A percentile compares a stretch with the other conserved stretches of the same genome.
Conservation (phyloP, 2,113 vertebrate species). For the Australoheros scitulus region DNA sequence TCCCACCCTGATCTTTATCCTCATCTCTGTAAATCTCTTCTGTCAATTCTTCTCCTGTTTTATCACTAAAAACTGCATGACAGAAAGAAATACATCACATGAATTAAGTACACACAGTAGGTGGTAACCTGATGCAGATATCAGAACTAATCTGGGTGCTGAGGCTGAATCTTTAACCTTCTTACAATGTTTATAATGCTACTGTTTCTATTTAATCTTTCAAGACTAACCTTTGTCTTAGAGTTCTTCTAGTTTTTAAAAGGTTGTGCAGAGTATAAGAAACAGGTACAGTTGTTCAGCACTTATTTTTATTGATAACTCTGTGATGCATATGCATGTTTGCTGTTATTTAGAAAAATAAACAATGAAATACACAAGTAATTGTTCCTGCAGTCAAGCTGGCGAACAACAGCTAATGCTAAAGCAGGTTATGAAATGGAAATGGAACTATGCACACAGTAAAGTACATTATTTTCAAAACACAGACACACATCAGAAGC, state of each 20-base stretch:
- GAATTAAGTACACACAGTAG: too few relatives aligned
- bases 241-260: neutral
- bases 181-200: neutral
- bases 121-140: too few relatives aligned
- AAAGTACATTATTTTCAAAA: neutral
- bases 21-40: neutral
- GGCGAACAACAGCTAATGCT: neutral
- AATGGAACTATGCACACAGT: neutral
- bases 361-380: neutral
- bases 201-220: neutral
- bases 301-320: slow-evolving; percentile 5
- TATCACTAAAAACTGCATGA: rapidly evolving
- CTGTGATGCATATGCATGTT: neutral
- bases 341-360: neutral
- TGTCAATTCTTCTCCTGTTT: neutral
- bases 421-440: neutral
- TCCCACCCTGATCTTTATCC: neutral
- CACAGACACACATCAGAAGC: neutral
- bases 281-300: neutral
- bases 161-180: neutral
- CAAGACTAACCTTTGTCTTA: neutral
- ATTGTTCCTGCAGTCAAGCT: neutral
- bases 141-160: neutral
- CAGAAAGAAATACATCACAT: neutral
- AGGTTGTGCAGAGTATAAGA: neutral